These are phyloP conservation scores for Diuraphis noxia DNA, from an alignment of 1,140 invertebrate species.

Conservation along the genomic window DNA sequence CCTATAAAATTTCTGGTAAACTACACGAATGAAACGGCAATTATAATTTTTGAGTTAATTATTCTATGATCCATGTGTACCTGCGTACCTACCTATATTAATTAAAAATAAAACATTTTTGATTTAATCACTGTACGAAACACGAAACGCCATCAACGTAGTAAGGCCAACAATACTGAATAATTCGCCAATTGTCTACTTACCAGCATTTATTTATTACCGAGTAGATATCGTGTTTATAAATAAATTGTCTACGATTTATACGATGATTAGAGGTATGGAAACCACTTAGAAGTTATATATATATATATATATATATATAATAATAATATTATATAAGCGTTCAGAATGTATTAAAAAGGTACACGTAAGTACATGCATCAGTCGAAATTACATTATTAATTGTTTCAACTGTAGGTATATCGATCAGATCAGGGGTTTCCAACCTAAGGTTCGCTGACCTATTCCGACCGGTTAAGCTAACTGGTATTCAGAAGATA, in stretches of 20 bases:
- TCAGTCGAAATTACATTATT: not conserved
- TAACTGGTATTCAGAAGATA: not conserved
- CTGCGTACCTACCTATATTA: conserved; percentile 12
- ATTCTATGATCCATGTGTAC: not conserved
- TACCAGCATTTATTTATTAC: conserved; percentile 5
- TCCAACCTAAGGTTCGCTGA: no score
- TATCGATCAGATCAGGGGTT: not conserved
- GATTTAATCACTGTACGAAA: conserved; percentile 18
- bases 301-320: no score
- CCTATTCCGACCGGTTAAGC: no score
- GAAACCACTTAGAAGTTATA: not conserved
- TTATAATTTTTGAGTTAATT: conserved; percentile 10
- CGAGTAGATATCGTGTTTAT: not conserved
- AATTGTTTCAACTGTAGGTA: not conserved
- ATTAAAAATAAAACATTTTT: conserved; percentile 38
- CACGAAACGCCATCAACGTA: not conserved
- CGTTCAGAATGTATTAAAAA: not conserved
- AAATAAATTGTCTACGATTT: not conserved
- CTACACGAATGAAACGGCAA: not conserved
- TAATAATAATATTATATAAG: not conserved
- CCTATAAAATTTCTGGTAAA: not conserved
- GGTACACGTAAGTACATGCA: not conserved
- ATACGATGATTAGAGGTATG: not conserved
- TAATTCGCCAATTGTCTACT: not conserved
- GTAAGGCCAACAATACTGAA: conserved; percentile 3